Percentiles rank a stretch among this genome's conserved stretches.
Conservation (phyloP, 2,113 vertebrate species). For the Prunella fulvescens region DNA sequence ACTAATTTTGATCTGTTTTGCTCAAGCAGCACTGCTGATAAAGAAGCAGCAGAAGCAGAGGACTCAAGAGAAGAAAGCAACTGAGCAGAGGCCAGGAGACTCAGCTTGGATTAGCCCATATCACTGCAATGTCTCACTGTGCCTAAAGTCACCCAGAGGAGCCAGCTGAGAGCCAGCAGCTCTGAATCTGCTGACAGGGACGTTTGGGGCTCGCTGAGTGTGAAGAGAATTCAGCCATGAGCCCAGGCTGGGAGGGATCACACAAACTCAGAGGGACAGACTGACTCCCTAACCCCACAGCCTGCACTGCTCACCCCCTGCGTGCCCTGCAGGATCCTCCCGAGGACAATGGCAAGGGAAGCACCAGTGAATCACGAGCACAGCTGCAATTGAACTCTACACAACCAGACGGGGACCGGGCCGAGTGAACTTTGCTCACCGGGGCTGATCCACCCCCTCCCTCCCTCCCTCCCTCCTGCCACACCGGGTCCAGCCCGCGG, state of each 20-base stretch:
- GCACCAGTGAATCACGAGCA: neutral
- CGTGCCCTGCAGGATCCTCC: fast-evolving
- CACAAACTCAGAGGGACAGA: neutral
- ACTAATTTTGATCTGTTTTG: neutral
- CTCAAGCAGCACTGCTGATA: neutral
- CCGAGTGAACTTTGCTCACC: neutral
- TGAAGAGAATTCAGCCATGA: neutral
- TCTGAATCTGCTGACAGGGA: neutral
- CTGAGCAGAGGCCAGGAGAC: neutral
- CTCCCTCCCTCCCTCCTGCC: too few relatives aligned
- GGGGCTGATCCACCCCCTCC: neutral
- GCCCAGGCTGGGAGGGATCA: neutral
- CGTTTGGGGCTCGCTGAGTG: fast-evolving
- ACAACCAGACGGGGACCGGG: neutral
- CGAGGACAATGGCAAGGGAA: fast-evolving
- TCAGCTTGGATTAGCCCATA: neutral
- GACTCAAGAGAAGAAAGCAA: neutral
- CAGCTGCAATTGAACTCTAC: neutral
- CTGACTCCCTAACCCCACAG: neutral
- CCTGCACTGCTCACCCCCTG: neutral
- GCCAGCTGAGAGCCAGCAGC: neutral
- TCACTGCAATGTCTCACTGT: neutral
- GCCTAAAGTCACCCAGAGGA: neutral
- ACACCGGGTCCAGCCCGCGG: too few relatives aligned
- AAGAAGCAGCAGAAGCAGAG: neutral